A percentile compares a stretch with the other conserved stretches of the same genome.
These are phyloP conservation scores for Xyrauchen texanus DNA, from an alignment of 2,113 vertebrate species.

Conservation along the genomic window DNA sequence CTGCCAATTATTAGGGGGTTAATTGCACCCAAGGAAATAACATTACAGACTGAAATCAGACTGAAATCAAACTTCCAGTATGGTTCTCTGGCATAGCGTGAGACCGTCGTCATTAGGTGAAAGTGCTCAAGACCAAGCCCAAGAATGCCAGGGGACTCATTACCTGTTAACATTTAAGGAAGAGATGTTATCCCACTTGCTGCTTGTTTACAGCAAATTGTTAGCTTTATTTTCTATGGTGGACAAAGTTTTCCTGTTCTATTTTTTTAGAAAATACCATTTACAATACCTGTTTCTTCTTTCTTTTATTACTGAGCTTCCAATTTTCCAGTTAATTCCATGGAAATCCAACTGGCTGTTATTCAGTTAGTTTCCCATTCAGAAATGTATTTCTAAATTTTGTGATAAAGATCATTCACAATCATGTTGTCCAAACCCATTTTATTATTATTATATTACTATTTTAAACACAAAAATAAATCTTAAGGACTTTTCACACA, in stretches of 20 bases:
- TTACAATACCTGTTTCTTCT: neutral
- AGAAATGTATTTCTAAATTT: no score
- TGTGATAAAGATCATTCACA: no score
- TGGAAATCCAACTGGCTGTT: no score
- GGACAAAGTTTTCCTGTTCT: neutral
- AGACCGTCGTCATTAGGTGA: constrained; percentile 29
- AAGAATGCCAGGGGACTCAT: constrained; percentile 34
- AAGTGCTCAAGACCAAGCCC: constrained; percentile 15
- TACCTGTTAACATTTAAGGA: constrained; percentile 42
- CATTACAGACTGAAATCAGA: constrained; percentile 63
- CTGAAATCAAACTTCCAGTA: constrained; percentile 70
- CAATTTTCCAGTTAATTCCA: neutral
- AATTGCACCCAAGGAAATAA: constrained; percentile 73
- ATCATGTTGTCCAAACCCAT: no score
- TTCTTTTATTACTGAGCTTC: neutral
- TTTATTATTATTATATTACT: no score
- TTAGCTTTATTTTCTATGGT: constrained; percentile 10
- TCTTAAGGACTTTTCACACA: no score
- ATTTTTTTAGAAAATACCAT: neutral
- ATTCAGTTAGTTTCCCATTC: no score
- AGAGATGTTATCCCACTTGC: constrained; percentile 44
- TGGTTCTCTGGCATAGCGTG: constrained; percentile 45
- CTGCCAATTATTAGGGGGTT: constrained; percentile 74
- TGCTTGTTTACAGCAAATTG: constrained; percentile 19
- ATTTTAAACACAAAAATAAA: no score